These are phyloP conservation scores for Tinea pellionella DNA, from an alignment of 2,888 invertebrate species.

Conservation along the genomic window DNA sequence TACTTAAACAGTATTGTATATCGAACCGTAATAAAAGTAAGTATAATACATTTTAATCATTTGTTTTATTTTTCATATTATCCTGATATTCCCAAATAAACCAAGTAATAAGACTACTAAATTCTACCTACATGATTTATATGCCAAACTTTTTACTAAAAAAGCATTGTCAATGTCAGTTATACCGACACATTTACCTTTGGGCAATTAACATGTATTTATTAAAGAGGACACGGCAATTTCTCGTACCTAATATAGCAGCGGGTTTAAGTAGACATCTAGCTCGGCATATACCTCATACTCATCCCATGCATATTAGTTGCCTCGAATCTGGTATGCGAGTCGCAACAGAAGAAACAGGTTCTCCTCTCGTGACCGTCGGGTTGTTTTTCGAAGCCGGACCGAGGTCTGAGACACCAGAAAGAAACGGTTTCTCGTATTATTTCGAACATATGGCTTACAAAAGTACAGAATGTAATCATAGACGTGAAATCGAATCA, in stretches of 20 bases:
- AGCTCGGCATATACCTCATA: background rate
- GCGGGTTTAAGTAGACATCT: background rate
- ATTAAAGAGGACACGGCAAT: background rate
- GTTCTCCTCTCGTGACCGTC: slow-evolving; percentile 30
- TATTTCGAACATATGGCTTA: slow-evolving; percentile 49
- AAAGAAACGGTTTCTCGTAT: slow-evolving; percentile 43
- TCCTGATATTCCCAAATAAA: too few species aligned
- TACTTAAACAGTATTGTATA: too few species aligned
- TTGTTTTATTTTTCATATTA: too few species aligned
- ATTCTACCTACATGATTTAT: too few species aligned
- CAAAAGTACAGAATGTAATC: slow-evolving; percentile 25
- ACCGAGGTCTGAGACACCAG: slow-evolving; percentile 35
- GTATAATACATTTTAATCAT: too few species aligned
- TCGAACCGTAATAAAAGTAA: too few species aligned
- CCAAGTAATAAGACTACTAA: too few species aligned
- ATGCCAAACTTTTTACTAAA: too few species aligned
- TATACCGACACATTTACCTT: too few species aligned
- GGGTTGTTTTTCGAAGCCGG: slow-evolving; percentile 39
- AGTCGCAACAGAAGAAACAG: slow-evolving; percentile 34
- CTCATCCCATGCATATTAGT: background rate
- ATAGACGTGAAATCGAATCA: background rate
- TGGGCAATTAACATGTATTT: too few species aligned
- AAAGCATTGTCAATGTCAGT: too few species aligned
- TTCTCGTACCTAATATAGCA: background rate
- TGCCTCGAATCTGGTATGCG: slow-evolving; percentile 23